These are phyloP conservation scores for Bagarius yarrelli DNA, from an alignment of 2,113 vertebrate genomes.

Conservation along the genomic window DNA sequence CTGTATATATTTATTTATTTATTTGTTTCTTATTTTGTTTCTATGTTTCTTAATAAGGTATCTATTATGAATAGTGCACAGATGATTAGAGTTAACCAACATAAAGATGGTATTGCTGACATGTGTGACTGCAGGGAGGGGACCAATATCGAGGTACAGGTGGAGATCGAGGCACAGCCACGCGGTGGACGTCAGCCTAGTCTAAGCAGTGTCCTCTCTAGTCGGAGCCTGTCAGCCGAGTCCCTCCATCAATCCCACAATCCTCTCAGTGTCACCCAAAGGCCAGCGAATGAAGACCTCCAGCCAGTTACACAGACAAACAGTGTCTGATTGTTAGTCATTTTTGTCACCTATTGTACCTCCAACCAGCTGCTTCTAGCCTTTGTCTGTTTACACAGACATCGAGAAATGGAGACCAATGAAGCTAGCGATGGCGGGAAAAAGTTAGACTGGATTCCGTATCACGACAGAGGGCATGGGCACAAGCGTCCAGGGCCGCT, in stretches of 20 bases:
- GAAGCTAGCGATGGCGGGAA: slow-evolving; percentile 24
- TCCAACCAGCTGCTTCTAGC: slow-evolving; percentile 71
- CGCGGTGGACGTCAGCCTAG: slow-evolving; percentile 70
- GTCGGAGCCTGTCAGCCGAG: slow-evolving; percentile 76
- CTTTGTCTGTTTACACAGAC: slow-evolving; percentile 59
- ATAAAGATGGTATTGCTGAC: slow-evolving; percentile 5
- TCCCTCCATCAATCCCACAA: slow-evolving; percentile 74
- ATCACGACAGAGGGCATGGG: slow-evolving; percentile 23
- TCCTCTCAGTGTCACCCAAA: slow-evolving; percentile 66
- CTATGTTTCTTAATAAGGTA: neutral
- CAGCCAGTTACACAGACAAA: slow-evolving; percentile 62
- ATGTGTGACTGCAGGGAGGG: slow-evolving; percentile 67
- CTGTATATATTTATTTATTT: neutral
- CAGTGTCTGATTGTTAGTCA: slow-evolving; percentile 61
- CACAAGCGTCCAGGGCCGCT: slow-evolving; percentile 41
- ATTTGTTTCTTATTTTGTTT: neutral
- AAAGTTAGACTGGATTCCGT: slow-evolving; percentile 1
- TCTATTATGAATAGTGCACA: neutral
- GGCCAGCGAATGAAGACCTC: slow-evolving; percentile 50
- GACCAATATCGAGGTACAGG: slow-evolving; percentile 78
- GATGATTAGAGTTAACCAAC: neutral
- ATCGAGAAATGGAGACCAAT: slow-evolving; percentile 39
- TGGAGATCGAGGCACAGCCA: slow-evolving; percentile 76
- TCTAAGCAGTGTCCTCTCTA: slow-evolving; percentile 75
- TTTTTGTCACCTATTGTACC: slow-evolving; percentile 56